Evolutionary conservation across 2,113 vertebrate genomes (phyloP), one percentile per base, ranked within the genome.

Genomic region (Pachycephala philippinensis): DNA sequence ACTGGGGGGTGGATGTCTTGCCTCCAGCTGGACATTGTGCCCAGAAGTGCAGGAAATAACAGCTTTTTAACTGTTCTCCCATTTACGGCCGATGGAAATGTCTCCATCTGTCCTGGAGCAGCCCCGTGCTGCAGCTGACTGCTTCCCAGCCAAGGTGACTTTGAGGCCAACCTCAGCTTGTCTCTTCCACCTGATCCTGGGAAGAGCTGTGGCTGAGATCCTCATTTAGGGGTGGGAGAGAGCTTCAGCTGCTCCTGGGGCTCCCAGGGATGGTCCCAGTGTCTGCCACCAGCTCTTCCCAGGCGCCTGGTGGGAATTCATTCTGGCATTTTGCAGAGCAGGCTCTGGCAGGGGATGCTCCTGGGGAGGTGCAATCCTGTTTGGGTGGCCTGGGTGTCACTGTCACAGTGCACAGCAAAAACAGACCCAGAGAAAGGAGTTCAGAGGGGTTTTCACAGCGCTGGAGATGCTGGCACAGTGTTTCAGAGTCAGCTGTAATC

Each of bases 21-120:
- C 74, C 57, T 89, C 6, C 92, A 94, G 94, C 94, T 89, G 94
- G 92, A 75, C 88, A 19, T 7, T 10, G 75, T 84, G 84, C 84
- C 72, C 93, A 78, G 82, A 59, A 87, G 87, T 63, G 44, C 69
- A n/a, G 74, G 85, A 64, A 87, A 82, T 12, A 47, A 5, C 88
- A 88, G 88, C 39, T 92, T 37, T 81, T 40, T 53, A 59, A 11
- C 65, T 35, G 31, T 33, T 75, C 11, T 20, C 68, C 54, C 54
- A 3, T 78, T 89, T 74, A 42, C 13, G 91, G 74, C 72, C 59
- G 19, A 6, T 68, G 52, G 27, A 40, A 87, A 69, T 49, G 65
- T 78, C 90, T 85, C 78, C 84, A 56, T 63, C 78, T 90, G 90
- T 71, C 57, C 90, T 96, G 15, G 5, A 95, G 94, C 61, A 82